These are phyloP conservation scores for Zapornia atra DNA, from an alignment of 2,113 vertebrate species.

Conservation along the genomic window DNA sequence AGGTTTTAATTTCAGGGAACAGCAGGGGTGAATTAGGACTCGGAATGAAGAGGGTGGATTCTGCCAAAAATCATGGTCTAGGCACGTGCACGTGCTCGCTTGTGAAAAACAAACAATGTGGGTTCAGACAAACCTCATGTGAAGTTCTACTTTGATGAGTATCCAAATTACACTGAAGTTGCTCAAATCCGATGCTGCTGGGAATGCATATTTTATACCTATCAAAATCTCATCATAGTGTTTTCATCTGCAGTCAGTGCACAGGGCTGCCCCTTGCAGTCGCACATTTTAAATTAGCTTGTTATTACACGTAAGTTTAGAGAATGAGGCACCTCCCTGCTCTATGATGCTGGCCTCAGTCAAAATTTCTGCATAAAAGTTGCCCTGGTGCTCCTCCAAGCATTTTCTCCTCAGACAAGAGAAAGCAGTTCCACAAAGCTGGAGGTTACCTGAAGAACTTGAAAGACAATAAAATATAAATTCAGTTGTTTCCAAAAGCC, in stretches of 20 bases:
- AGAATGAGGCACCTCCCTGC: neutral
- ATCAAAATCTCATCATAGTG: neutral
- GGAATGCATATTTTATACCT: neutral
- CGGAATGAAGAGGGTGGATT: neutral
- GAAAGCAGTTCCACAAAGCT: neutral
- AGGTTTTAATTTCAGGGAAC: neutral
- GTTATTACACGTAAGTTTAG: neutral
- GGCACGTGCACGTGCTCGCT: neutral
- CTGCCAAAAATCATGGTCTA: neutral
- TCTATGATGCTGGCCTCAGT: no score
- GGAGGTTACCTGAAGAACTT: neutral
- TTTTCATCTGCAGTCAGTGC: neutral
- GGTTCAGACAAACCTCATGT: neutral
- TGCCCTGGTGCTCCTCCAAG: neutral
- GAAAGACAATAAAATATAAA: neutral
- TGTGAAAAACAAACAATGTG: neutral
- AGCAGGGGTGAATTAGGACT: neutral
- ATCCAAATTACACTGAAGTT: neutral
- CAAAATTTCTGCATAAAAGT: neutral
- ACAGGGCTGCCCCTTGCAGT: neutral
- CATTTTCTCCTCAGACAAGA: neutral
- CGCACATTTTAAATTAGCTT: neutral
- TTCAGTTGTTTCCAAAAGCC: neutral
- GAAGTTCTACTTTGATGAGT: neutral
- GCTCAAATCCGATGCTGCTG: neutral